Evolutionary conservation across 2,113 vertebrate species (phyloP).

Genomic region (Gracilinanus agilis): DNA sequence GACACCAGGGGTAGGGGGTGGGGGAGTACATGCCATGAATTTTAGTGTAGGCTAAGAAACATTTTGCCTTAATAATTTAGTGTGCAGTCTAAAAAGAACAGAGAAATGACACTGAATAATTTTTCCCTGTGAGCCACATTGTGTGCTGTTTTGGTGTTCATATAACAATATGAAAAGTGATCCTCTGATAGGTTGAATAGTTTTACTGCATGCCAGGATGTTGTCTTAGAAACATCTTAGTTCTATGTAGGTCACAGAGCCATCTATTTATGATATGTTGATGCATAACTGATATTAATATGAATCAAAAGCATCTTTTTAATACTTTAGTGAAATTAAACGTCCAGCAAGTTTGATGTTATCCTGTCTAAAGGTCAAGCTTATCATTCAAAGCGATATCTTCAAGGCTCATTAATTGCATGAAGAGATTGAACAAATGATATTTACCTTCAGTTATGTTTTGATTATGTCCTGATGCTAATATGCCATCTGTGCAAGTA

Average conservation of each 20-base stretch:
- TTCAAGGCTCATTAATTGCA: neutral
- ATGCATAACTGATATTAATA: conserved; percentile 30
- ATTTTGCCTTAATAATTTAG: conserved; percentile 76
- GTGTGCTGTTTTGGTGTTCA: conserved; percentile 66
- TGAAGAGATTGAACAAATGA: neutral
- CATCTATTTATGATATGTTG: conserved; percentile 25
- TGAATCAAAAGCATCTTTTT: conserved; percentile 25
- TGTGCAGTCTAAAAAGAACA: conserved; percentile 59
- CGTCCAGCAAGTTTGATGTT: conserved; percentile 13
- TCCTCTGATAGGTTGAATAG: conserved; percentile 67
- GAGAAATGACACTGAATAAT: conserved; percentile 69
- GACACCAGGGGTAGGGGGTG: conserved; percentile 64
- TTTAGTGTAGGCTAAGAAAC: conserved; percentile 65
- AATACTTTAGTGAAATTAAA: conserved; percentile 44
- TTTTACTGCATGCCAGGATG: conserved; percentile 65
- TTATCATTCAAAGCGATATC: neutral
- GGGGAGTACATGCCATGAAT: conserved; percentile 67
- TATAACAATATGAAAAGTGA: conserved; percentile 76
- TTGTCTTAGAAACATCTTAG: conserved; percentile 62
- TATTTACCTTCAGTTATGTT: neutral
- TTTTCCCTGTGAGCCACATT: conserved; percentile 58
- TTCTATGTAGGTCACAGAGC: conserved; percentile 57
- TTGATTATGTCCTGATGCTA: neutral
- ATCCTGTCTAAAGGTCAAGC: neutral
- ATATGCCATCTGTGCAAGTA: neutral